phyloP scores from a whole-genome alignment of 2,797 vertebrate species.

The Gobio occitaniae region DNA sequence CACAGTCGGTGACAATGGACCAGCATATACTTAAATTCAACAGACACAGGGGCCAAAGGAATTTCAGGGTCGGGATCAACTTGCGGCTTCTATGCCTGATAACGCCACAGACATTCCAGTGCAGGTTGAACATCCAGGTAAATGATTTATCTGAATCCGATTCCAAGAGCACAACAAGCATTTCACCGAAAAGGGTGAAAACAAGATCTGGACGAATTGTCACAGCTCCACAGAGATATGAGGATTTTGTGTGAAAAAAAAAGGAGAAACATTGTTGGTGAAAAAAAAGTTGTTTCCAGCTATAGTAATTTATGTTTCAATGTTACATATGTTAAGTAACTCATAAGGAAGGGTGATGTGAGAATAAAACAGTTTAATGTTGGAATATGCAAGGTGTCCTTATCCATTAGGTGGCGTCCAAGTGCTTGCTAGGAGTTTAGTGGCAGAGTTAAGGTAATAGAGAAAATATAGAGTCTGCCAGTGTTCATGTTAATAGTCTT shows the following conservation, averaged over 20 bases:
- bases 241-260: neutral
- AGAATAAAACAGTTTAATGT: too few relatives aligned
- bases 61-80: neutral
- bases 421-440: too few relatives aligned
- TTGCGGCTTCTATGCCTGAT: neutral
- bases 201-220: neutral
- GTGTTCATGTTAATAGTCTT: too few relatives aligned
- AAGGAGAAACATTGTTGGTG: rapidly evolving
- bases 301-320: too few relatives aligned
- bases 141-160: neutral
- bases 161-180: neutral
- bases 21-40: neutral
- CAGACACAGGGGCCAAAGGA: neutral
- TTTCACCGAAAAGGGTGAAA: neutral
- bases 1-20: neutral
- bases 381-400: too few relatives aligned
- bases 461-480: too few relatives aligned
- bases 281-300: too few relatives aligned
- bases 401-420: too few relatives aligned
- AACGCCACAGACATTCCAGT: neutral
- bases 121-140: neutral
- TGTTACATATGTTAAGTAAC: too few relatives aligned
- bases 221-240: neutral
- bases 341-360: too few relatives aligned
- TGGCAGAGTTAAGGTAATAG: too few relatives aligned